Evolutionary conservation across 2,797 vertebrate genomes (phyloP), one percentile per base, ranked within the genome.

Genomic region (Manis crassicaudata): DNA sequence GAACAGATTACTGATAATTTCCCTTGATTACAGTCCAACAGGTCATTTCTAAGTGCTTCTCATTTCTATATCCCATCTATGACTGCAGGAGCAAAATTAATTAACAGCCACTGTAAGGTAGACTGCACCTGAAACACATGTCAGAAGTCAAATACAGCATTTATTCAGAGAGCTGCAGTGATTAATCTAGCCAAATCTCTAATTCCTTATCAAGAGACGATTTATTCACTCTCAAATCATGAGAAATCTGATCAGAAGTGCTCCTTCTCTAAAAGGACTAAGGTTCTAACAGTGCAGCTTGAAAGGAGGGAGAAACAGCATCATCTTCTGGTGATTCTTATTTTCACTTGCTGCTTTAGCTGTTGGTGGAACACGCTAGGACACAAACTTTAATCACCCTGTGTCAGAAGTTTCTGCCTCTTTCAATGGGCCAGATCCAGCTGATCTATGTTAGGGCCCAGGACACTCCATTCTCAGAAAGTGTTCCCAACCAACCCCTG

Each of bases 181-280:
- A 77, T 27, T n/a, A 37, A 79, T 80, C 67, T n/a, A 92, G 54
- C 67, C 21, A 87, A 77, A 81, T 32, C 43, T 54, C 54, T 77
- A 23, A 58, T 88, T 83, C 90, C 87, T 77, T 29, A 81, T n/a
- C 52, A 29, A 25, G 20, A 96, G 63, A 86, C 84, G 67, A 40
- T 62, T 56, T 73, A 50, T 23, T 90, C 89, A 83, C 56, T 95
- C 88, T 14, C 79, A 50, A 84, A 88, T 76, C 62, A 76, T 72
- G 73, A 76, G 50, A 92, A 87, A 76, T 56, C 70, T 29, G 27
- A 67, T 68, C 46, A 82, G n/a, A 87, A 23, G 60, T 9, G 11
- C 4, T 50, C 37, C 52, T 52, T 68, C 46, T 56, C 80, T 65
- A 21, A 27, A 63, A 92, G 62, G 62, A 27, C 76, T n/a, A 65